Base-by-base conservation (phyloP, 1,140 invertebrate genomes). In the Grapholita molesta region DNA sequence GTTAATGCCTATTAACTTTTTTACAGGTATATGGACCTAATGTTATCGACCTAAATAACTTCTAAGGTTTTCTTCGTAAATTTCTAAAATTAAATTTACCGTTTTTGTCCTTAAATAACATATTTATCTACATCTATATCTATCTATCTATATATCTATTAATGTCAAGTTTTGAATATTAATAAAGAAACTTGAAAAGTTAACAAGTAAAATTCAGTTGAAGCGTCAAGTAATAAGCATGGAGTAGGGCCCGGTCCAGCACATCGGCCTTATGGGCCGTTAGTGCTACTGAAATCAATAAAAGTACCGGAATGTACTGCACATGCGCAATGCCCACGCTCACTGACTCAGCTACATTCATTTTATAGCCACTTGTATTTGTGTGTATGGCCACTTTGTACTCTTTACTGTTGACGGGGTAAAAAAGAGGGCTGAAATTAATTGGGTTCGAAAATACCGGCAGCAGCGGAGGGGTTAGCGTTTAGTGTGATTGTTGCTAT, bases 211-310 rank as follows among this genome's bases (percentile, higher is more conserved):
- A 80, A 82, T 84, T 81, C 73, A 73, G 74, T 81, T 70, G 76
- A 83, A 77, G 80, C 83, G 75, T 86, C 88, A 91, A 82, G 79
- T 90, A 89, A 90, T 89, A 90, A 91, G 85, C 76, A 89, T 88
- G 88, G 85, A 88, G 85, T 82, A 80, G 75, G 83, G 77, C 79
- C 78, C 77, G 75, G 88, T 86, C 84, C 86, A 77, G 84, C 85
- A 86, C 85, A 86, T 88, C 83, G 84, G 82, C 76, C 86, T 88
- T 86, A 91, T 91, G 84, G 89, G 83, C 89, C 92, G 93, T 93
- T 93, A 93, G 91, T 92, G 92, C 93, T 93, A 93, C 93, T 93
- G 93, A 93, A 94, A 94, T 94, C 93, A 93, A 94, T 94, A 94
- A 94, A 94, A 94, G 92, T 93, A 86, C 91, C 91, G 83, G 91